Evolutionary conservation across 1,140 invertebrate species (phyloP).

Genomic region (Drosophila lacertosa): DNA sequence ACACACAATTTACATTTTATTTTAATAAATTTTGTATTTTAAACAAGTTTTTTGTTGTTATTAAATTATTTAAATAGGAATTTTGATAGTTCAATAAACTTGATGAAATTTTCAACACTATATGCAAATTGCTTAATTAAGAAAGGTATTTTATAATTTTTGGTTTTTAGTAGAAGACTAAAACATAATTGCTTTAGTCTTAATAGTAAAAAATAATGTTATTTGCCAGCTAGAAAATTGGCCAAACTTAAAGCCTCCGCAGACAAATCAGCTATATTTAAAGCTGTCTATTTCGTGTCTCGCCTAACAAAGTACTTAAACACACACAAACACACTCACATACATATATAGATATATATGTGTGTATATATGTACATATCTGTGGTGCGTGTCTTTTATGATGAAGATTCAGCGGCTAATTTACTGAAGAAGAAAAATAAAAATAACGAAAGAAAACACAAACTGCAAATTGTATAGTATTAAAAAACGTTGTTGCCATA

Average conservation of each 20-base stretch:
- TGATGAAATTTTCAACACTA: too few relatives aligned
- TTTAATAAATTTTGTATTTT: too few relatives aligned
- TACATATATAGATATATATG: background rate
- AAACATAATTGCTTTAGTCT: too few relatives aligned
- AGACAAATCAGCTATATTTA: background rate
- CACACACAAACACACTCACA: background rate
- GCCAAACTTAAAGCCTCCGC: background rate
- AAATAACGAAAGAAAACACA: conserved; percentile 37
- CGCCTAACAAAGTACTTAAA: conserved; percentile 25
- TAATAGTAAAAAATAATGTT: too few relatives aligned
- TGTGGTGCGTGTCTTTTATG: conserved; percentile 55
- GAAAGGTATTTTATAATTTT: too few relatives aligned
- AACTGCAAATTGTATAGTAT: conserved; percentile 76
- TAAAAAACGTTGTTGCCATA: conserved; percentile 69
- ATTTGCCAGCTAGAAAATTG: too few relatives aligned
- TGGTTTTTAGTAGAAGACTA: too few relatives aligned
- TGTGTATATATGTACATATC: conserved; percentile 10
- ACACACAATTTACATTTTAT: too few relatives aligned
- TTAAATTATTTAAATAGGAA: too few relatives aligned
- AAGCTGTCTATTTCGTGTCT: conserved; percentile 22
- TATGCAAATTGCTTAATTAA: too few relatives aligned
- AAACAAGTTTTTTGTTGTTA: too few relatives aligned
- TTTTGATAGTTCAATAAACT: too few relatives aligned
- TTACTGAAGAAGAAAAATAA: background rate
- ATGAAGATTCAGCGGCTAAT: conserved; percentile 36